These are phyloP conservation scores for Calephelis nemesis DNA, from an alignment of 1,140 invertebrate genomes.

Conservation along the genomic window DNA sequence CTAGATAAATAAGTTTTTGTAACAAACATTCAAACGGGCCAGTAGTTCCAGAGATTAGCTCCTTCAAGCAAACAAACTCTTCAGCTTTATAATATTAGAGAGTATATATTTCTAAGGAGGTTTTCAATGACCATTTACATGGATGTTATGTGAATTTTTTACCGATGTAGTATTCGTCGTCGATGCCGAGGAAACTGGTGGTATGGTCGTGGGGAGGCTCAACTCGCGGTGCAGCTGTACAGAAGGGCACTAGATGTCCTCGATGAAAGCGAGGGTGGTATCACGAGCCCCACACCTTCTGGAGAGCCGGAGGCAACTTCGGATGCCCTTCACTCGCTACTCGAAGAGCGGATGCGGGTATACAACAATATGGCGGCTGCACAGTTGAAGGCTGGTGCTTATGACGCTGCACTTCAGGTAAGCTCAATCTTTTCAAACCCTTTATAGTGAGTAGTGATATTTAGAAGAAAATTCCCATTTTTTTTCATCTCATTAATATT, in stretches of 20 bases:
- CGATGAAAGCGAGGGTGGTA: constrained; percentile 83
- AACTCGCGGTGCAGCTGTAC: constrained; percentile 90
- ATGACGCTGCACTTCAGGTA: constrained; percentile 86
- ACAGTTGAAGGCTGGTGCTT: constrained; percentile 91
- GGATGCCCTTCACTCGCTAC: constrained; percentile 66
- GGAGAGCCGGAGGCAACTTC: constrained; percentile 49
- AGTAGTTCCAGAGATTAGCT: too few species aligned
- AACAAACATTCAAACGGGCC: too few species aligned
- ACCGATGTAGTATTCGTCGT: constrained; percentile 83
- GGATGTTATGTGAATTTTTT: too few species aligned
- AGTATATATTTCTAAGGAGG: too few species aligned
- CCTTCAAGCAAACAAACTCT: too few species aligned
- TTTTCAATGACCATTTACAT: too few species aligned
- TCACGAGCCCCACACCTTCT: constrained; percentile 57
- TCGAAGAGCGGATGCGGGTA: constrained; percentile 89
- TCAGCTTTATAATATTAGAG: too few species aligned
- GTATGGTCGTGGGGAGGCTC: constrained; percentile 88
- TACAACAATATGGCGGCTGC: constrained; percentile 95
- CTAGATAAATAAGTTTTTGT: too few species aligned
- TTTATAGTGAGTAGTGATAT: background rate
- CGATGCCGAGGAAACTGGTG: constrained; percentile 93
- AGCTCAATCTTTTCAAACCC: background rate
- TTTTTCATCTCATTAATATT: too few species aligned
- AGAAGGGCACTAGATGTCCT: constrained; percentile 90
- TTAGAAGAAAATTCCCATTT: background rate